Base-by-base conservation (phyloP, 1,140 invertebrate genomes). In the Apis laboriosa region DNA sequence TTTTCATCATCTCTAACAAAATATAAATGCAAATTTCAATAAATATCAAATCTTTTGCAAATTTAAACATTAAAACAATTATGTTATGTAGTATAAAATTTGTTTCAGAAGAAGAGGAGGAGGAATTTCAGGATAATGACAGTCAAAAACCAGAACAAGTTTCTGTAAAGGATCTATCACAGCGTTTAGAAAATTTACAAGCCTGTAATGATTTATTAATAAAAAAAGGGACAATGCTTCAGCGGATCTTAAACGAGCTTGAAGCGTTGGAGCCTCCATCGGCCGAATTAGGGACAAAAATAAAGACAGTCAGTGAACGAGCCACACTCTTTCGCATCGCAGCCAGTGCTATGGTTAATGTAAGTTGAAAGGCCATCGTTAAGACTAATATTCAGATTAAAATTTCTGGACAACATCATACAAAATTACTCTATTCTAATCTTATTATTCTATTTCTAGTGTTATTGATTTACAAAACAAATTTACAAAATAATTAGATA, bases 291-390 rank as follows among this genome's bases (percentile, higher is more conserved):
- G 91, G 94, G 21, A 82, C 93, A 70, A 94, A 95, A 93, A 95
- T 97, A 11, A 98, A 98, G 93, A 96, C 97, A 84, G 96, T 98
- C 64, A 97, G 97, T 86, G 99, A 99, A 93, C 95, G 98, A 86
- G 98, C 98, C 3, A 98, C 98, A 5, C 95, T 99, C 9, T 99
- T 99, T 93, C 95, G 98, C 77, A 98, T 99, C 91, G 98, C 98
- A 21, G 98, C 98, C 56, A 98, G 97, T 94, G 97, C 98, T 28
- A 99, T 99, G 98, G 97, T 99, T 80, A 99, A 98, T 94, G 98
- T 98, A 94, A 96, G 97, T 96, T 81, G 58, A 72, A 77, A 24
- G 55, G 53, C 19, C 43, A 15, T 67, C 51, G 70, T 80, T 75
- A 60, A 82, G 11, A 60, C 4, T 67, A 68, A 61, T 77, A 53